A percentile compares a stretch with the other conserved stretches of the same genome.
Evolutionary conservation across 2,797 vertebrate genomes (phyloP).

Genomic region (Crotalus adamanteus): DNA sequence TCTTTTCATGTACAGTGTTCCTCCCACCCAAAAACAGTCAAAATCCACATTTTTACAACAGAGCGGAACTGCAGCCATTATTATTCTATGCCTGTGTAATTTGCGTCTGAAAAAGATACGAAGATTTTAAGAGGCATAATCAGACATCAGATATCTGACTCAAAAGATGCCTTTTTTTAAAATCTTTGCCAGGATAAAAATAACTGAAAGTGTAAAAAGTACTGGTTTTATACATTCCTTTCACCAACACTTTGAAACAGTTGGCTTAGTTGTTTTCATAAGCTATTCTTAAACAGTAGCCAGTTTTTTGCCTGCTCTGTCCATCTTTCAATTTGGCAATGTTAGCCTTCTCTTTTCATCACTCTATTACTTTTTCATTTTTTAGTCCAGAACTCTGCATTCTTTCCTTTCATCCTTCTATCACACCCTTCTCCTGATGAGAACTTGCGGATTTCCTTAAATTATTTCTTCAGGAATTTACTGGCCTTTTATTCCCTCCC

Average conservation of each 20-base stretch:
- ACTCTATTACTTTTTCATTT: not conserved
- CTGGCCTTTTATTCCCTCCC: not conserved
- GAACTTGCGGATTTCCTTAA: not conserved
- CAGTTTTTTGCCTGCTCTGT: not conserved
- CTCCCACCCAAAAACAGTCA: not conserved
- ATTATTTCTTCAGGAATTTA: not conserved
- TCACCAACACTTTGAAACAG: not conserved
- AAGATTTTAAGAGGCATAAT: not conserved
- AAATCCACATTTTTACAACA: not conserved
- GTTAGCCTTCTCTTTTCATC: not conserved
- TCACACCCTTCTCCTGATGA: not conserved
- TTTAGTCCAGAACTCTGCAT: not conserved
- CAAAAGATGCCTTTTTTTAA: not conserved
- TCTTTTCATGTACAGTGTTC: not conserved
- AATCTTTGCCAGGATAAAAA: not conserved
- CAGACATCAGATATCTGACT: slow-evolving; percentile 1
- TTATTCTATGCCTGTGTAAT: not conserved
- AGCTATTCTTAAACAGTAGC: not conserved
- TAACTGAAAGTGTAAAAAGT: not conserved
- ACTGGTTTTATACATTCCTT: not conserved
- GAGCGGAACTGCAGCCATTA: not conserved
- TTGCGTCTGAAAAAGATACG: not conserved
- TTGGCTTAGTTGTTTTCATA: not conserved
- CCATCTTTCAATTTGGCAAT: not conserved
- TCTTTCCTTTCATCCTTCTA: not conserved